Base-by-base conservation (phyloP, 2,888 invertebrate genomes). In the Rotaria sp. region DNA sequence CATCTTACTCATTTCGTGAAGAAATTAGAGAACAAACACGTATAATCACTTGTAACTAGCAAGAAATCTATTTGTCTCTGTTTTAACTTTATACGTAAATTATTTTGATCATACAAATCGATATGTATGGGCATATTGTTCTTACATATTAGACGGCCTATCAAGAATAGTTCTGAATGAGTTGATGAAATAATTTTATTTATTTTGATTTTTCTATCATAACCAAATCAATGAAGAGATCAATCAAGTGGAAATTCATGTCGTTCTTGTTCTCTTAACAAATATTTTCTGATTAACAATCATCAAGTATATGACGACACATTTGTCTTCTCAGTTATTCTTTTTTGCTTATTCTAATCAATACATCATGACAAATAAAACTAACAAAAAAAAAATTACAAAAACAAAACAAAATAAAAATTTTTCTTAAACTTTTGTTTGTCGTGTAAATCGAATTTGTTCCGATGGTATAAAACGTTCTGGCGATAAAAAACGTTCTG, bases 381-480 rank as follows among this genome's bases (percentile, higher is more conserved):
- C 55, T 4, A 55, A 67, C 1, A 45, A 35, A n/a, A 24, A 74
- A 8, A 38, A 30, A 38, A 67, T 5, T 13, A 11, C 15, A 67
- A 67, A 26, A 38, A 74, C 38, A 41, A 74, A 74, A 8, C 0
- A 38, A 21, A 74, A 21, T 3, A 26, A 45, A 10, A 18, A 18
- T 50, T 24, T 45, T 21, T 75, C 41, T 41, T 75, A 80, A 41
- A 80, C 80, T 80, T 80, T 80, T 26, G 80, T 80, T 80, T 80
- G 80, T 80, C 45, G 41, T 26, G 18, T 10, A 80, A 15, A 80
- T 80, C 80, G 80, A 45, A 80, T 80, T 80, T 80, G 41, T 30
- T 59, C 59, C 3, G 59, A 59, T 75, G 75, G 75, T 30, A 75
- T 11, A 75, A 59, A 59, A n/a, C 59, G 59, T 59, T 59, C 30